Percentiles rank a stretch among this genome's conserved stretches.
Evolutionary conservation across 2,888 invertebrate species (phyloP).

Genomic region (Clistopyga incitator): DNA sequence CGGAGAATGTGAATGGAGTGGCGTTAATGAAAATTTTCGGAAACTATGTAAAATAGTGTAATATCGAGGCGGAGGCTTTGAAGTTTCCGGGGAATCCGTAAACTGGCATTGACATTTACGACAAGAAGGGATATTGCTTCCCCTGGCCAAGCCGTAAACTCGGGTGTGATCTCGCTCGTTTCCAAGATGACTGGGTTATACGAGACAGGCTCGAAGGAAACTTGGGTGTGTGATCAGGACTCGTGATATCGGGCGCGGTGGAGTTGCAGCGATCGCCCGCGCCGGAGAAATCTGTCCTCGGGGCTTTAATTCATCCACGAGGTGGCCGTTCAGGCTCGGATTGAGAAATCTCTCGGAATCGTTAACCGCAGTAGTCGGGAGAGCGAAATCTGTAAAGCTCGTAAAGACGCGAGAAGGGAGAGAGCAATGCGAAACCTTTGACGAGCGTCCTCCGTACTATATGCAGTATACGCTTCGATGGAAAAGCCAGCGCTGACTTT

Average conservation of each 20-base stretch:
- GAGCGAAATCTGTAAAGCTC: constrained; percentile 26
- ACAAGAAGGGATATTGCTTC: constrained; percentile 11
- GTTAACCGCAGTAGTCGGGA: constrained; percentile 9
- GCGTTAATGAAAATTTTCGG: not conserved
- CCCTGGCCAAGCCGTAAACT: not conserved
- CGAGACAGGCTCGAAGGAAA: constrained; percentile 6
- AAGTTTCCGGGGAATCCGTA: not conserved
- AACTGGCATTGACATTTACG: constrained; percentile 14
- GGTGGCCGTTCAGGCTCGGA: not conserved
- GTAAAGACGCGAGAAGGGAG: constrained; percentile 2
- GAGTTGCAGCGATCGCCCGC: not conserved
- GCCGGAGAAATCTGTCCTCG: constrained; percentile 11
- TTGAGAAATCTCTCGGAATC: constrained; percentile 3
- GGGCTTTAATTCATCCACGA: constrained; percentile 20
- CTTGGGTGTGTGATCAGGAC: not conserved
- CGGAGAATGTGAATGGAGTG: not conserved
- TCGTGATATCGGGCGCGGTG: not conserved
- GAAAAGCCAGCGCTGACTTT: constrained; percentile 3
- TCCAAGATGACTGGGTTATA: constrained; percentile 8
- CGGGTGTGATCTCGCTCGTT: constrained; percentile 11
- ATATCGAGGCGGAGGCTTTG: not conserved
- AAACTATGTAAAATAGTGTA: constrained; percentile 4
- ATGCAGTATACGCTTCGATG: not conserved
- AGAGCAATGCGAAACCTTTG: constrained; percentile 13
- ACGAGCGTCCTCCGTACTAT: not conserved